A percentile compares a stretch with the other conserved stretches of the same genome.
Evolutionary conservation across 2,888 invertebrate species (phyloP).

Genomic region (Hartigia nigra): DNA sequence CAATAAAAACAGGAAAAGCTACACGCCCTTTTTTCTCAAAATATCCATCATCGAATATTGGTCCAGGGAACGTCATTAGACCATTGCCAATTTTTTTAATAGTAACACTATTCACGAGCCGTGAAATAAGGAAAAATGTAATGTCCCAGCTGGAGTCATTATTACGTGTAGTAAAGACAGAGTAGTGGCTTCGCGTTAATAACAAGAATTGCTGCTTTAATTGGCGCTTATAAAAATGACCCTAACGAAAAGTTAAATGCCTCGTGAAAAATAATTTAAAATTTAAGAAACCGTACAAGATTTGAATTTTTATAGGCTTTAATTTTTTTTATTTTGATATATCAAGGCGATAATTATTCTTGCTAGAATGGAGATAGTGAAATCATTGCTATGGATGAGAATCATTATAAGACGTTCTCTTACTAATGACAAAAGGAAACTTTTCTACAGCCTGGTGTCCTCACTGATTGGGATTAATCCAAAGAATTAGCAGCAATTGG

Average conservation of each 20-base stretch:
- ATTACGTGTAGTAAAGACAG: neutral
- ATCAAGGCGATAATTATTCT: neutral
- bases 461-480: constrained; percentile 23
- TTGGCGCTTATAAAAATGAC: neutral
- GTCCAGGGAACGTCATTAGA: neutral
- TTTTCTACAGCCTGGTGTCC: constrained; percentile 2
- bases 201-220: neutral
- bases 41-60: neutral
- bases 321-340: neutral
- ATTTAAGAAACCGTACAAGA: neutral
- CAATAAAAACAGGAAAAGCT: constrained; percentile 4
- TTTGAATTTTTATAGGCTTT: neutral
- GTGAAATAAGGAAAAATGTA: neutral
- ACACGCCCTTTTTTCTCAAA: neutral
- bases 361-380: neutral
- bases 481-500: constrained; percentile 20
- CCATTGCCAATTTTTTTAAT: neutral
- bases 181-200: neutral
- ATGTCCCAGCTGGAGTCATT: neutral
- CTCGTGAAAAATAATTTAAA: neutral
- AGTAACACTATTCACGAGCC: neutral
- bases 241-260: neutral
- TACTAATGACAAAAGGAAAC: neutral
- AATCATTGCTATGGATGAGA: neutral
- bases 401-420: neutral